Evolutionary conservation across 2,113 vertebrate genomes (phyloP).

Genomic region (Motacilla alba): DNA sequence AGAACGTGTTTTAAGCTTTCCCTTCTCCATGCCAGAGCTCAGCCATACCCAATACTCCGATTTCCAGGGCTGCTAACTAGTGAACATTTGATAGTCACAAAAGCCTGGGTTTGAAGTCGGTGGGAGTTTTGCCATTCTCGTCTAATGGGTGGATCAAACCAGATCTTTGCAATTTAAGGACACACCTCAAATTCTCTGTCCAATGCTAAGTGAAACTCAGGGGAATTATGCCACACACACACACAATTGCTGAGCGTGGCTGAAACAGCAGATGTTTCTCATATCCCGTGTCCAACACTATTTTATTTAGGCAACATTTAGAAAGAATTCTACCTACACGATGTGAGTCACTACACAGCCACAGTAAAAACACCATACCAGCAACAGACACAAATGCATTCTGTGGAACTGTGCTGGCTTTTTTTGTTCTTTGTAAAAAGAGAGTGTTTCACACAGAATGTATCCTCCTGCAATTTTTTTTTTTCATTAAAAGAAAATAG

Average conservation of each 20-base stretch:
- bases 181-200: background rate
- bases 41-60: background rate
- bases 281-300: fast-evolving
- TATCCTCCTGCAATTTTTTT: background rate
- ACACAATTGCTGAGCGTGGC: background rate
- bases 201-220: background rate
- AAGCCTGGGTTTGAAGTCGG: background rate
- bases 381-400: background rate
- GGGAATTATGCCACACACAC: background rate
- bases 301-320: background rate
- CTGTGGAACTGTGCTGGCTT: background rate
- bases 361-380: background rate
- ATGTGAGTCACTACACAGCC: background rate
- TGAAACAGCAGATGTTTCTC: background rate
- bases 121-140: background rate
- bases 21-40: background rate
- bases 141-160: background rate
- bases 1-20: background rate
- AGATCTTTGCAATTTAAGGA: background rate
- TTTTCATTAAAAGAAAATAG: background rate
- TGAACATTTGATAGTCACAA: background rate
- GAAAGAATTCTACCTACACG: background rate
- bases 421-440: background rate
- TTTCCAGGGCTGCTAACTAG: background rate
- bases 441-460: background rate